phyloP scores from a whole-genome alignment of 2,113 vertebrate genomes.

The Antechinus flavipes region DNA sequence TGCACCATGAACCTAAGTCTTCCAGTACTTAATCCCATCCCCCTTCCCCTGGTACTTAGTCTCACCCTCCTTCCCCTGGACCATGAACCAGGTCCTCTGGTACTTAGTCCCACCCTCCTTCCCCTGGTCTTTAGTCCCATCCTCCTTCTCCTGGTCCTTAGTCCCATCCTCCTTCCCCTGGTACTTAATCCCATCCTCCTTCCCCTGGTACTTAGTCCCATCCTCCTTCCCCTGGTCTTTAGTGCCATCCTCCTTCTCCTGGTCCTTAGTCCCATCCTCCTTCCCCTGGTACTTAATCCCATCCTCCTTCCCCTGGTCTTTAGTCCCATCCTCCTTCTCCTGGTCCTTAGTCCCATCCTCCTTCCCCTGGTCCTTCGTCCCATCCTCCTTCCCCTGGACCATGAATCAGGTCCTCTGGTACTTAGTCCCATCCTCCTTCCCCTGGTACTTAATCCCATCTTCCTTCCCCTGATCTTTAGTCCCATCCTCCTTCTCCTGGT shows the following conservation, averaged over 20 bases:
- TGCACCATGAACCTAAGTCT: too few species aligned
- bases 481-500: background rate
- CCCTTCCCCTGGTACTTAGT: too few species aligned
- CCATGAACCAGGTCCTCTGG: too few species aligned
- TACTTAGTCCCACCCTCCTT: too few species aligned
- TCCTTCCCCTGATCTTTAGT: background rate
- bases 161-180: background rate
- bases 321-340: too few species aligned
- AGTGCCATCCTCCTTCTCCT: background rate
- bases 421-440: background rate
- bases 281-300: background rate
- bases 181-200: background rate
- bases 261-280: background rate
- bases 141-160: background rate
- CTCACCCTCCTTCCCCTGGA: too few species aligned
- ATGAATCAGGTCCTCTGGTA: too few species aligned
- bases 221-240: too few species aligned
- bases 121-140: background rate
- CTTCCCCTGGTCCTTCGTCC: background rate
- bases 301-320: too few species aligned
- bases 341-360: background rate
- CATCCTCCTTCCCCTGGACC: background rate
- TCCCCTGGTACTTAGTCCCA: background rate
- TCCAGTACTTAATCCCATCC: too few species aligned
- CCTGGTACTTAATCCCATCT: background rate